Percentiles rank a stretch among this genome's conserved stretches.
These are phyloP conservation scores for Tetrapedia diversipes DNA, from an alignment of 2,888 invertebrate species.

Conservation along the genomic window DNA sequence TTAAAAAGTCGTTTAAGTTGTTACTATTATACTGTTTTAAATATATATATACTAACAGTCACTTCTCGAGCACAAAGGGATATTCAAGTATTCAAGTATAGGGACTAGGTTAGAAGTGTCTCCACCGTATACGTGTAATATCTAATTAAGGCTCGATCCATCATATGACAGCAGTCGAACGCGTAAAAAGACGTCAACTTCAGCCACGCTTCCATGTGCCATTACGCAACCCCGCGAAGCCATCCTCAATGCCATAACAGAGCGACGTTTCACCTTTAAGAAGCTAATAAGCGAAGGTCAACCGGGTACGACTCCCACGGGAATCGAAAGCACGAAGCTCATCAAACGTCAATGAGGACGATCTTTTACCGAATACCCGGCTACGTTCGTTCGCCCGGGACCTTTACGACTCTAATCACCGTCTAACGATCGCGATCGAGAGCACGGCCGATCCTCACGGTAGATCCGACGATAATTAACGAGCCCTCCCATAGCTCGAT, in stretches of 20 bases:
- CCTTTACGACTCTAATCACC: constrained; percentile 16
- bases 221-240: no score
- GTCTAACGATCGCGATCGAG: constrained; percentile 6
- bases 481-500: constrained; percentile 70
- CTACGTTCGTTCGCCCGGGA: background rate
- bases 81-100: no score
- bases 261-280: background rate
- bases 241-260: background rate
- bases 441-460: constrained; percentile 36
- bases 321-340: background rate
- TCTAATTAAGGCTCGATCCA: no score
- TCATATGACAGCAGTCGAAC: no score
- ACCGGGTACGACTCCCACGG: background rate
- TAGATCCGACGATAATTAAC: constrained; percentile 70
- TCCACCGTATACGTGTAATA: no score
- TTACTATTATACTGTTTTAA: no score
- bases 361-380: background rate
- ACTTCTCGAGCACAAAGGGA: no score
- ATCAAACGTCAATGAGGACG: background rate
- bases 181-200: no score
- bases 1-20: no score
- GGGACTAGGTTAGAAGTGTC: no score
- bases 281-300: background rate
- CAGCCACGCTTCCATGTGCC: no score
- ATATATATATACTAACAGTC: no score